phyloP scores from a whole-genome alignment of 1,140 invertebrate species.

The Gryllus bimaculatus region DNA sequence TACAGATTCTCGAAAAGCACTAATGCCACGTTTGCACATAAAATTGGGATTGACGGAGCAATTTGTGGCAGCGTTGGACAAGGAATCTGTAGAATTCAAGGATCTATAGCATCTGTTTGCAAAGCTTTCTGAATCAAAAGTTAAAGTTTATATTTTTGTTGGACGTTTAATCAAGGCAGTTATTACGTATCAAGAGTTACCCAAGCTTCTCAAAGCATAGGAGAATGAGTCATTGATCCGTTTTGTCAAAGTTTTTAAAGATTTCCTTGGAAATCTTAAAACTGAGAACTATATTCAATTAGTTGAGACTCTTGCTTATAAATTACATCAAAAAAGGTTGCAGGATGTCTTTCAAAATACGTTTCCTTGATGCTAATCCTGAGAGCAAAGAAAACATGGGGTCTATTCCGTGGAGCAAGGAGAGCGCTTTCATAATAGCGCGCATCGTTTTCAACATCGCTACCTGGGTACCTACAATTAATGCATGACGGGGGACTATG shows the following conservation, averaged over 20 bases:
- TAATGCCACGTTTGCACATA: neutral
- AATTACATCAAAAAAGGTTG: neutral
- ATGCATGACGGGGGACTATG: no score
- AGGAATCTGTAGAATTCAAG: neutral
- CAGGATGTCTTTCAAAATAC: neutral
- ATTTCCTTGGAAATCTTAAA: neutral
- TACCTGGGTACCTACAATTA: no score
- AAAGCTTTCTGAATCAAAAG: neutral
- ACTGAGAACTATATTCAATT: neutral
- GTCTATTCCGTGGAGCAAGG: no score
- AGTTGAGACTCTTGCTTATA: neutral
- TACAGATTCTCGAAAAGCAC: neutral
- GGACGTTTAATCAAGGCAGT: neutral
- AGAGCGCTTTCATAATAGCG: no score
- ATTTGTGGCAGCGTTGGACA: neutral
- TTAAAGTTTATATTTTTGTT: neutral
- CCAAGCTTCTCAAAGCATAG: neutral
- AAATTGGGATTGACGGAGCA: neutral
- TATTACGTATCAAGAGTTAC: neutral
- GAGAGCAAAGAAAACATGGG: neutral
- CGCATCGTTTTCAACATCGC: no score
- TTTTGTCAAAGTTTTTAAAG: neutral
- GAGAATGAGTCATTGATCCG: neutral
- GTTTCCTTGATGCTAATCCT: neutral
- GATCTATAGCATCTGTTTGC: neutral